Evolutionary conservation across 2,888 invertebrate species (phyloP).

Genomic region (Drosophila anomalipes): DNA sequence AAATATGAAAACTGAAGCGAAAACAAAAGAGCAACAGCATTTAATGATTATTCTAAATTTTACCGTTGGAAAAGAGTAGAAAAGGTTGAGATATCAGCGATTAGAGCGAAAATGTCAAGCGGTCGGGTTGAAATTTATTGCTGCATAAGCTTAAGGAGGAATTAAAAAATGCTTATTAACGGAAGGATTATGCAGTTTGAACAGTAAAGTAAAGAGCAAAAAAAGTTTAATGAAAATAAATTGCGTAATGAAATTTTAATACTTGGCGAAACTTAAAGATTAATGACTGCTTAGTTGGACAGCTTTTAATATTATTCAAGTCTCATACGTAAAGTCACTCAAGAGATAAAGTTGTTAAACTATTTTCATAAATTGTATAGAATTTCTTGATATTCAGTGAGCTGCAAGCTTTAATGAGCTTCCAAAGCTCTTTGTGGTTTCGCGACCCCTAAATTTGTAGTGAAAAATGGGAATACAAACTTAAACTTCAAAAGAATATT

Average conservation of each 20-base stretch:
- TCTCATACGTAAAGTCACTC: neutral
- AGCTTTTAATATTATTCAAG: conserved; percentile 8
- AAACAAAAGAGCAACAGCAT: conserved; percentile 4
- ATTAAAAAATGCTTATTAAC: conserved; percentile 21
- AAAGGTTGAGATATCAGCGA: conserved; percentile 40
- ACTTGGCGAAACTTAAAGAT: conserved; percentile 26
- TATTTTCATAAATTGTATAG: conserved; percentile 1
- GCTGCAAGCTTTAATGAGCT: neutral
- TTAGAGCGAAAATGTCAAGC: conserved; percentile 35
- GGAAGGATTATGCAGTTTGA: conserved; percentile 14
- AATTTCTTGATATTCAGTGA: neutral
- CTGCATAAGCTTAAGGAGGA: conserved; percentile 22
- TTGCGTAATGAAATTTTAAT: conserved; percentile 12
- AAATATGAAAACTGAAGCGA: neutral
- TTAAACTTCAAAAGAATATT: neutral
- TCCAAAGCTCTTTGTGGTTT: neutral
- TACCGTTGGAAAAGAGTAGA: conserved; percentile 2
- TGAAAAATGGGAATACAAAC: neutral
- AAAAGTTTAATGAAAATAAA: conserved; percentile 30
- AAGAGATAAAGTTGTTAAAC: conserved; percentile 3
- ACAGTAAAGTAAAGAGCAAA: conserved; percentile 11
- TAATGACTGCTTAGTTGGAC: conserved; percentile 14
- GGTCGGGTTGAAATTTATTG: conserved; percentile 34
- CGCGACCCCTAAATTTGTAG: too few species aligned
- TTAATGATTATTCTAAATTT: conserved; percentile 34